Evolutionary conservation across 2,113 vertebrate genomes (phyloP).

Genomic region (Ictalurus punctatus): DNA sequence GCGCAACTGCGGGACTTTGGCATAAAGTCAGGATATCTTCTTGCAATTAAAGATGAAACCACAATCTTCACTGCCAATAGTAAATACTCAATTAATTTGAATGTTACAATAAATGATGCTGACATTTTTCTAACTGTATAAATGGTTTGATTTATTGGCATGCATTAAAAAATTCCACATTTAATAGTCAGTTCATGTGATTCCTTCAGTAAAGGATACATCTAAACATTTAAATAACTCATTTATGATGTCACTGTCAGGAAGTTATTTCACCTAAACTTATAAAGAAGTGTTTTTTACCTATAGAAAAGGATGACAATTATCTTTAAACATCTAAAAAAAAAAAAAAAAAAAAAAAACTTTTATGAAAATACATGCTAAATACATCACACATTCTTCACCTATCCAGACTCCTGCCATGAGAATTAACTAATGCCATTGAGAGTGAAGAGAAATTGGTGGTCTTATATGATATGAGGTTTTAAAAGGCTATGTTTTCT

Average conservation of each 20-base stretch:
- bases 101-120: background rate
- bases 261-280: background rate
- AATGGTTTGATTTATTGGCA: background rate
- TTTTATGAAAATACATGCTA: too few species aligned
- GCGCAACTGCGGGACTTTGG: slow-evolving; percentile 16
- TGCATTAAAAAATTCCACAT: background rate
- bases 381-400: slow-evolving; percentile 3
- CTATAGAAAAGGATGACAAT: background rate
- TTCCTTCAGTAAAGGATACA: background rate
- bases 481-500: background rate
- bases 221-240: background rate
- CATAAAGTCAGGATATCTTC: background rate
- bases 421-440: slow-evolving; percentile 19
- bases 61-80: background rate
- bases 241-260: background rate
- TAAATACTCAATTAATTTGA: background rate
- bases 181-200: background rate
- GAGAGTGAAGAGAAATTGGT: slow-evolving; percentile 9
- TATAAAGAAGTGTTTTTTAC: background rate
- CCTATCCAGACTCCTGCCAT: background rate
- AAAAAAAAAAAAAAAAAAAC: too few species aligned
- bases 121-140: background rate
- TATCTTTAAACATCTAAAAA: background rate
- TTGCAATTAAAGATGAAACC: slow-evolving; percentile 2
- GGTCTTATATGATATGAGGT: background rate